Percentiles rank a stretch among this genome's conserved stretches.
Conservation (phyloP, 2,888 invertebrate genomes). For the Chaetogeoica ovagalla region DNA sequence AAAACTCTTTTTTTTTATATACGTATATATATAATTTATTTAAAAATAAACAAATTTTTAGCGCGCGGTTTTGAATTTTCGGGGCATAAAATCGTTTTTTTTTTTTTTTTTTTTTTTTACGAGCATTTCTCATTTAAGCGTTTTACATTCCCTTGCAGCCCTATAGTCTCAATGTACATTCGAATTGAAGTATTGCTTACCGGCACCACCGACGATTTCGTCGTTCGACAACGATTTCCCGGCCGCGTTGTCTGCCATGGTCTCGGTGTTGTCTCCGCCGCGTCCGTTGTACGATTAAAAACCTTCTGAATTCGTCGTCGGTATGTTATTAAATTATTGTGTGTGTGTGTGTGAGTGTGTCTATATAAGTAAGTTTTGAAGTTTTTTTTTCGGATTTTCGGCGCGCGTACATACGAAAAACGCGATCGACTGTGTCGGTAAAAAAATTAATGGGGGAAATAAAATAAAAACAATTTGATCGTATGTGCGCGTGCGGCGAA, state of each 20-base stretch:
- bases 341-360: too few species aligned
- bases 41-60: too few species aligned
- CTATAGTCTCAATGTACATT: too few species aligned
- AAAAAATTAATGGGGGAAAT: too few species aligned
- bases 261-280: background rate
- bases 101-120: too few species aligned
- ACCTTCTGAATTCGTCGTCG: background rate
- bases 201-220: background rate
- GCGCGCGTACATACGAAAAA: conserved; percentile 14
- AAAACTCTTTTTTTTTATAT: too few species aligned
- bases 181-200: background rate
- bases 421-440: conserved; percentile 38
- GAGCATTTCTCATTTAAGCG: too few species aligned
- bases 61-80: too few species aligned
- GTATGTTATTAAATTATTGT: too few species aligned
- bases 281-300: conserved; percentile 18
- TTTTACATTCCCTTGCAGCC: too few species aligned
- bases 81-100: too few species aligned
- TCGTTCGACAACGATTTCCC: conserved; percentile 14
- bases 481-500: conserved; percentile 41
- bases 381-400: background rate
- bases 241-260: conserved; percentile 14
- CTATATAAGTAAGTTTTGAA: background rate
- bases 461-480: conserved; percentile 30
- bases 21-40: too few species aligned